phyloP scores from a whole-genome alignment of 2,113 vertebrate species.

The Tragelaphus strepsiceros region DNA sequence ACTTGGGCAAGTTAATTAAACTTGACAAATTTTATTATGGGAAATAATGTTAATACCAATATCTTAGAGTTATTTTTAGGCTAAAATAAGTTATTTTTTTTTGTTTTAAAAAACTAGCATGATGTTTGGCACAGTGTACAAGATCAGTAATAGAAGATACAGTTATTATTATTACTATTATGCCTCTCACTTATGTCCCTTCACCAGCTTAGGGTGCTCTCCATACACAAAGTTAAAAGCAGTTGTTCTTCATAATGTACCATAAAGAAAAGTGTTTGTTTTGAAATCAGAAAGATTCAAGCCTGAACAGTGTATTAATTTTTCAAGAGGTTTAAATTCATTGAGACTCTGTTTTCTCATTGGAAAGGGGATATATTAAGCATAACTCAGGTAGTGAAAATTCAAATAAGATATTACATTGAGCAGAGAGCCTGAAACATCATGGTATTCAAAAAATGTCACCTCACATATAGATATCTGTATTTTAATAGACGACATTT shows the following conservation, averaged over 20 bases:
- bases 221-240: not conserved
- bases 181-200: not conserved
- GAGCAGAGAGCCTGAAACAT: not conserved
- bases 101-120: not conserved
- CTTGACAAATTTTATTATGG: not conserved
- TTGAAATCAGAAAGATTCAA: not conserved
- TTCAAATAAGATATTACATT: not conserved
- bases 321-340: constrained; percentile 14
- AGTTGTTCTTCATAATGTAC: not conserved
- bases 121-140: not conserved
- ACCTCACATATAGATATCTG: not conserved
- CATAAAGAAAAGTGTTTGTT: not conserved
- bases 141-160: not conserved
- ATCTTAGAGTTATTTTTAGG: not conserved
- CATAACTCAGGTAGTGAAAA: not conserved
- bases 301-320: not conserved
- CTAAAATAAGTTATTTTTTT: not conserved
- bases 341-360: not conserved
- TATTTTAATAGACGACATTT: not conserved
- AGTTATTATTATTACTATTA: not conserved
- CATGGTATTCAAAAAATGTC: not conserved
- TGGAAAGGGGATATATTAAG: not conserved
- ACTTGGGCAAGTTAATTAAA: not conserved
- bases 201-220: not conserved
- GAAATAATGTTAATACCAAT: not conserved